Evolutionary conservation across 35 echinoderm and acorn worm genomes (phyloP).

Genomic region (Diadema setosum): DNA sequence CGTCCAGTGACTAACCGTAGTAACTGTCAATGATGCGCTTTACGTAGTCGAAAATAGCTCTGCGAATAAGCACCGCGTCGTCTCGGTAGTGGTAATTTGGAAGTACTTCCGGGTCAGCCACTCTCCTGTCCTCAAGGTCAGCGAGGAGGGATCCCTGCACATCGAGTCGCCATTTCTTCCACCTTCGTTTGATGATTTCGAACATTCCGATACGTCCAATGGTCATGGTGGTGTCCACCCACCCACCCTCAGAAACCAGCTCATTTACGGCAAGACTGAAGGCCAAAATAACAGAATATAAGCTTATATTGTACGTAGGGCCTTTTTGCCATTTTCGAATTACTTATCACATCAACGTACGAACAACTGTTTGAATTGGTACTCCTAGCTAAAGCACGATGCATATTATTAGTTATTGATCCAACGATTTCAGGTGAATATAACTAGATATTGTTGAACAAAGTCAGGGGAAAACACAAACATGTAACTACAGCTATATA

Average conservation of each 20-base stretch:
- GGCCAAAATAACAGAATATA: neutral
- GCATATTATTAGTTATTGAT: too few species aligned
- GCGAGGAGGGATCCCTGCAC: conserved; percentile 41
- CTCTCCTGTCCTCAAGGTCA: conserved; percentile 50
- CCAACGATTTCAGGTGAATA: too few species aligned
- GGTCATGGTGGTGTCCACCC: conserved; percentile 55
- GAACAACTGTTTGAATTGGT: too few species aligned
- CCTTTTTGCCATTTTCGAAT: too few species aligned
- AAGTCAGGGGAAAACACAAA: too few species aligned
- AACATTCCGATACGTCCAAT: conserved; percentile 72
- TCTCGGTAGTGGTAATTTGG: conserved; percentile 68
- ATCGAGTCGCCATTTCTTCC: conserved; percentile 47
- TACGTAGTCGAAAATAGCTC: conserved; percentile 59
- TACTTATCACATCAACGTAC: too few species aligned
- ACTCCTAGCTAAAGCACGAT: too few species aligned
- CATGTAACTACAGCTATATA: too few species aligned
- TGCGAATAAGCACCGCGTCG: conserved; percentile 47
- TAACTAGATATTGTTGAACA: too few species aligned
- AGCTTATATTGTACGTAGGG: too few species aligned
- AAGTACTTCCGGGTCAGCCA: conserved; percentile 51
- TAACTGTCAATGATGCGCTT: conserved; percentile 14
- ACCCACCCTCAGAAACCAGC: conserved; percentile 41
- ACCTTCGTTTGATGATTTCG: conserved; percentile 21
- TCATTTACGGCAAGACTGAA: neutral
- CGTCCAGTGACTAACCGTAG: conserved; percentile 56